Base-by-base conservation (phyloP, 2,888 invertebrate species). In the Celastrina argiolus region DNA sequence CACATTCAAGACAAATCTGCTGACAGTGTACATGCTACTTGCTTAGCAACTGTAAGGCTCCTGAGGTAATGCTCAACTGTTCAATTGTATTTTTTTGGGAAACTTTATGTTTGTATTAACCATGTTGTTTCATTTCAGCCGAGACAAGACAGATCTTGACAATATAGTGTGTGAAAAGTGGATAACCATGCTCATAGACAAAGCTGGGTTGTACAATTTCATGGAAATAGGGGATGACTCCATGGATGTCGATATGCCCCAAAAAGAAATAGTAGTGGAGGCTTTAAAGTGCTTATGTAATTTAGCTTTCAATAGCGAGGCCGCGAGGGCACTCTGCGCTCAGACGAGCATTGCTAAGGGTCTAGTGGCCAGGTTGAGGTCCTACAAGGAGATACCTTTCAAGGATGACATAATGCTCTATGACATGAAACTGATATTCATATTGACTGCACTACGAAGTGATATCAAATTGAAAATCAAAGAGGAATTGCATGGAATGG, bases 221-320 rank as follows among this genome's bases (percentile, higher is more conserved):
- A 80, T 83, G 63, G 82, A 81, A 56, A 72, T 83, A 34, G 82
- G 86, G 63, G 86, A 89, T 69, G 82, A 81, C 28, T 73, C 75
- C 5, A 78, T 85, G 72, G 77, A 83, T 63, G 78, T 82, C 14
- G 80, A 87, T 45, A 74, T 87, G 67, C 84, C 87, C 68, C 80
- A 87, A 36, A 92, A 93, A 80, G 84, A 93, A 81, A 88, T 94
- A 28, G 92, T 92, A 2, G 89, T 96, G 6, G 98, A 98, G 85
- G 95, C 97, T 0, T 88, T 96, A 66, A 98, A 98, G 87, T 95
- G 97, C 79, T 88, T 98, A 10, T 97, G 96, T 81, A 99, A 99
- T 84, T 90, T 98, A 72, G 92, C 97, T 66, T 98, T 94, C 80
- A 97, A 98, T 81, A 88, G 90, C 75, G 87, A 88, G 71, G 83